Conservation (phyloP, 2,888 invertebrate genomes). For the Parasteatoda lunata region DNA sequence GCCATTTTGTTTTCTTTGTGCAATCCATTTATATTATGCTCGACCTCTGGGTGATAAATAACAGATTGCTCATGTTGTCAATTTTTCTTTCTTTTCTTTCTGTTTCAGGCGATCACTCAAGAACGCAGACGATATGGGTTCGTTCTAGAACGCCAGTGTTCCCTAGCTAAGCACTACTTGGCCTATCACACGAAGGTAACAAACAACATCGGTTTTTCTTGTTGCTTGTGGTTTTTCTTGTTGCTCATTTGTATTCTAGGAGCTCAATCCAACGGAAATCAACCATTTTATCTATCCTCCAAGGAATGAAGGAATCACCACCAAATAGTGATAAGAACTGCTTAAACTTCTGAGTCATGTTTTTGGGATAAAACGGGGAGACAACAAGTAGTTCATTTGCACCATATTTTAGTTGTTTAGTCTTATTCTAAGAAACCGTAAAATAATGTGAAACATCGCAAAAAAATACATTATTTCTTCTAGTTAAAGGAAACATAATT, state of each 20-base stretch:
- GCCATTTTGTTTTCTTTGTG: constrained; percentile 41
- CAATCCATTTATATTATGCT: constrained; percentile 60
- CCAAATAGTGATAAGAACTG: neutral
- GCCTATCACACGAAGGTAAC: constrained; percentile 84
- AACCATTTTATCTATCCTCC: neutral
- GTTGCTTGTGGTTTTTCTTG: constrained; percentile 6
- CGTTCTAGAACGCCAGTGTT: constrained; percentile 91
- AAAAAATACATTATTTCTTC: too few relatives aligned
- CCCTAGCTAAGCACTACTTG: constrained; percentile 91
- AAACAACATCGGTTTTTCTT: neutral
- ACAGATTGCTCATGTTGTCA: constrained; percentile 57
- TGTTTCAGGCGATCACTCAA: constrained; percentile 88
- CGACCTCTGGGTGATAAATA: constrained; percentile 49
- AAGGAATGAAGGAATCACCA: neutral
- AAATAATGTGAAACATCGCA: too few relatives aligned
- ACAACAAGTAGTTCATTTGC: too few relatives aligned
- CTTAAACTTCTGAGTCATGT: neutral
- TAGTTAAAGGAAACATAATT: too few relatives aligned
- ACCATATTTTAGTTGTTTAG: too few relatives aligned
- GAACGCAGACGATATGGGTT: constrained; percentile 93
- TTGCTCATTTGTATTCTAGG: neutral
- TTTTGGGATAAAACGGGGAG: too few relatives aligned
- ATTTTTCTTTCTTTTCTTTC: constrained; percentile 35
- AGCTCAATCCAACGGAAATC: neutral
- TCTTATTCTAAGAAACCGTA: too few relatives aligned